Evolutionary conservation across 1,140 invertebrate species (phyloP), one percentile per base, ranked within the genome.

Genomic region (Rhopalosiphum padi): DNA sequence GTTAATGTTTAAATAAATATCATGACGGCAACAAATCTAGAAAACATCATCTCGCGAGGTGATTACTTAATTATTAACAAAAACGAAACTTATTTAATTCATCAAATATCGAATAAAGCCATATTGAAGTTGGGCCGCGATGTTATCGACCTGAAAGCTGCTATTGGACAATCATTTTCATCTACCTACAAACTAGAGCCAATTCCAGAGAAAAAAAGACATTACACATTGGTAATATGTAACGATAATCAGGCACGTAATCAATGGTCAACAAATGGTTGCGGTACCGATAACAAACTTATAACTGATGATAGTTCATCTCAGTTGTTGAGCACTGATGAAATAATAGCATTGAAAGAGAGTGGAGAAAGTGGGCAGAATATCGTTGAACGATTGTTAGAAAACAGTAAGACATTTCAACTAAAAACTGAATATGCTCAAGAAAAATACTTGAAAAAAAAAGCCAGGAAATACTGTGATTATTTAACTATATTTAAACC

Each of bases 391-490:
- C 97, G 97, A 86, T 95, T 99, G 9, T 97, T 99, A 82, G 97
- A 97, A 94, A 99, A 99, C 95, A 99, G 98, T 83, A 97, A 97
- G 94, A 98, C 98, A 22, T 98, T 98, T 95, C 96, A 96, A 48
- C 96, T 96, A 53, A 99, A 99, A 96, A 99, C 98, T 2, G 98
- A 98, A 94, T 99, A 97, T 95, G 98, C 98, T 0, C 98, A 99
- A 95, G 97, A 98, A 94, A 99, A 99, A 95, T 99, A 99, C 95
- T 96, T 99, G 18, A 97, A 97, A 89, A 99, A 99, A 95, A 99
- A 99, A 95, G 97, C 98, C 94, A 97, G 97, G 94, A 99, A 99
- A 95, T 99, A 99, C 95, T 97, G 96, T 95, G 97, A 97, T 94
- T 97, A 96, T 94, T 95, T 98, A 37, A 97, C 97, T 94, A 96